Evolutionary conservation across 2,888 invertebrate species (phyloP), one percentile per base, ranked within the genome.

Genomic region (Diloba caeruleocephala): DNA sequence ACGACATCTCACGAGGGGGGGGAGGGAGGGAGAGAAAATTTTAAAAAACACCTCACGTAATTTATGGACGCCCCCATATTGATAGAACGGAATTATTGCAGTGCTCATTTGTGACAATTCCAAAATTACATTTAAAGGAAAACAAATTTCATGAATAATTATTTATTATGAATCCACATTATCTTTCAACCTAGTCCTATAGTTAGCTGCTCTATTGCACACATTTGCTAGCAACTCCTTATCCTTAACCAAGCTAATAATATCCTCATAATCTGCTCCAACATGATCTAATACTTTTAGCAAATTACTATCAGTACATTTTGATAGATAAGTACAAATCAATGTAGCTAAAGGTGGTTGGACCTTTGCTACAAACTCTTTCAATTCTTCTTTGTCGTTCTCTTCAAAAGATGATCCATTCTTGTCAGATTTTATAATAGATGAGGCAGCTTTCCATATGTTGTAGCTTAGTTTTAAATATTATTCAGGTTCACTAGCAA

Each of bases 391-490:
- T 43, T 78, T 81, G 28, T 82, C 82, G 45, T 82, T 81, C 21
- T 81, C 82, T 65, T 87, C 88, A 78, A 82, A 88, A 12, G 74
- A 81, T 6, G 69, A 74, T 15, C 81, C 80, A 48, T 87, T 85
- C 59, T 77, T 70, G 21, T 84, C 78, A 9, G 74, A 71, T 31
- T 81, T 81, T n/a, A 74, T 71, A 36, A 83, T 78, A 4, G 68
- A 72, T 49, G 65, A 73, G 8, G 87, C 64, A 0, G 85, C 81
- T 56, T 82, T 85, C 90, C 91, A 93, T 71, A 93, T 88, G 25
- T 71, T 87, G 41, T 81, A 86, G 36, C 84, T 80, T 4, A 81
- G 82, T n/a, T 72, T 64, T 42, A 90, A 87, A 59, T 84, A 91
- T 48, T 81, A 79, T 2, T 85, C 81, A 0, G 83, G 78, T 1